Evolutionary conservation across 2,797 vertebrate species (phyloP).

Genomic region (Erethizon dorsatum): DNA sequence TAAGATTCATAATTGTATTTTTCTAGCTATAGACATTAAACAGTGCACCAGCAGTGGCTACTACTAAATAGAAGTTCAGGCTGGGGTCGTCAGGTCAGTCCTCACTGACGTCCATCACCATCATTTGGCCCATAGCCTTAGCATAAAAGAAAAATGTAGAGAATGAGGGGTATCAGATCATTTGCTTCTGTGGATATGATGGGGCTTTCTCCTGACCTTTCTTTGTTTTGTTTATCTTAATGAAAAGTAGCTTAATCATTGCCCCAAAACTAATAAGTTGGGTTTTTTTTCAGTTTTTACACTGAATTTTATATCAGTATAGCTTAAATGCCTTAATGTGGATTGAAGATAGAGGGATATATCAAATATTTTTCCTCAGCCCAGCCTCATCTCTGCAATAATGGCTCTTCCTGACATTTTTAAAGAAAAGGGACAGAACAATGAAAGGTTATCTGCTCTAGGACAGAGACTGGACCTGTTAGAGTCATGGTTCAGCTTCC

Average conservation of each 20-base stretch:
- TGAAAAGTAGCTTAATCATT: conserved; percentile 1
- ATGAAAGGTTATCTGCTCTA: neutral
- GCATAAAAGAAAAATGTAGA: neutral
- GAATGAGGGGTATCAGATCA: neutral
- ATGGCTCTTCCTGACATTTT: neutral
- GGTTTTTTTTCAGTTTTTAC: neutral
- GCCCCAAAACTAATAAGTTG: neutral
- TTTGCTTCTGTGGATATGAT: neutral
- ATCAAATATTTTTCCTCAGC: neutral
- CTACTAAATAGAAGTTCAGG: neutral
- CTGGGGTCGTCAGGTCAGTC: neutral
- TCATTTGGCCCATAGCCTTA: neutral
- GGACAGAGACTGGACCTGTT: neutral
- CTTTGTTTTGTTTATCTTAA: neutral
- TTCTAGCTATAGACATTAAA: neutral
- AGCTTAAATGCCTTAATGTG: neutral
- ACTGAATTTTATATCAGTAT: neutral
- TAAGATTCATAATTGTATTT: neutral
- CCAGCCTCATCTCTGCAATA: neutral
- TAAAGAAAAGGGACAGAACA: neutral
- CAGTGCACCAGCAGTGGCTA: neutral
- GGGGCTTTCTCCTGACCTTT: neutral
- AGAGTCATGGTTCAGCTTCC: neutral
- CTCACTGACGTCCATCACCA: neutral
- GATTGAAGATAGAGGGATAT: neutral